These are phyloP conservation scores for Rhinogobius similis DNA, from an alignment of 2,113 vertebrate genomes.

Conservation along the genomic window DNA sequence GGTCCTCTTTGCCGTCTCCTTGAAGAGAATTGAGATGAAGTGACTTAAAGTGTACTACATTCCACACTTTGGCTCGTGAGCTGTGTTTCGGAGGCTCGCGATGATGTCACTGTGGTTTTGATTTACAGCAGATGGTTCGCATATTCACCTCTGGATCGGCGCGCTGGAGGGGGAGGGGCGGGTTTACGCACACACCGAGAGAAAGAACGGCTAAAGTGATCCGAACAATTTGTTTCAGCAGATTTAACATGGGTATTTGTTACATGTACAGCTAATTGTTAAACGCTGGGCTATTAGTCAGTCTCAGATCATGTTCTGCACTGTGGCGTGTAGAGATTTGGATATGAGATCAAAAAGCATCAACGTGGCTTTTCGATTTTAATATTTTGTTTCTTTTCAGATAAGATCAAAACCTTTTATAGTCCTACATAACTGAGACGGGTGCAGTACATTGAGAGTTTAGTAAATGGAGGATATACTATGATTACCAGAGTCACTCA, in stretches of 20 bases:
- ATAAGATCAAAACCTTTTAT: not conserved
- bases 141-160: slow-evolving; percentile 32
- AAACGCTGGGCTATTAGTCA: not conserved
- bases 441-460: too few relatives aligned
- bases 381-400: not conserved
- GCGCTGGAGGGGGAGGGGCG: not conserved
- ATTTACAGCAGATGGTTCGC: slow-evolving; percentile 64
- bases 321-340: not conserved
- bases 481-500: too few relatives aligned
- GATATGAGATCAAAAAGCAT: not conserved
- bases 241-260: slow-evolving; percentile 5
- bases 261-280: not conserved
- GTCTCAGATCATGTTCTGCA: not conserved
- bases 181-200: not conserved
- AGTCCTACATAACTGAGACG: too few relatives aligned
- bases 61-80: slow-evolving; percentile 54
- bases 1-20: slow-evolving; percentile 16
- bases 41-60: slow-evolving; percentile 36
- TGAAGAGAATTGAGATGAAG: slow-evolving; percentile 27
- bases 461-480: too few relatives aligned
- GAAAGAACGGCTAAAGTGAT: not conserved
- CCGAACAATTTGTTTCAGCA: not conserved
- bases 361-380: too few relatives aligned
- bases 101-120: slow-evolving; percentile 55
- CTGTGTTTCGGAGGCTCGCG: slow-evolving; percentile 55